These are phyloP conservation scores for Sciurus vulgaris DNA, from an alignment of 2,797 vertebrate genomes.

Conservation along the genomic window DNA sequence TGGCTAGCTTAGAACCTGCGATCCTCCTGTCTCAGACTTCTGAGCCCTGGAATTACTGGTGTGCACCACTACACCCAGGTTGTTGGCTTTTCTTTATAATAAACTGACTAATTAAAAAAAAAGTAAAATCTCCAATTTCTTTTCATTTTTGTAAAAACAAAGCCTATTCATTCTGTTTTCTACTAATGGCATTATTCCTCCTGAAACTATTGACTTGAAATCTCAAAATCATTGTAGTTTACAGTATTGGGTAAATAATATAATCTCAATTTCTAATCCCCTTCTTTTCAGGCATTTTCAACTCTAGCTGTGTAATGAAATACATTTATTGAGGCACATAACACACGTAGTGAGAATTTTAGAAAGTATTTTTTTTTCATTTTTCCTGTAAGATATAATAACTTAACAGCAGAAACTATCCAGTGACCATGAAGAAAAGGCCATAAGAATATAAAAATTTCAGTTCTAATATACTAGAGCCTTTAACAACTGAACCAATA, in stretches of 20 bases:
- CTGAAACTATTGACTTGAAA: not conserved
- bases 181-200: not conserved
- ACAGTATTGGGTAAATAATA: not conserved
- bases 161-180: not conserved
- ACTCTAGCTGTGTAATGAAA: not conserved
- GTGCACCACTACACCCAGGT: too few relatives aligned
- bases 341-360: not conserved
- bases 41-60: too few relatives aligned
- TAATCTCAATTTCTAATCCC: not conserved
- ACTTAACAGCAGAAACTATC: not conserved
- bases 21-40: too few relatives aligned
- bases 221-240: not conserved
- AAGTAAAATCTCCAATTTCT: too few relatives aligned
- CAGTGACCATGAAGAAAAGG: not conserved
- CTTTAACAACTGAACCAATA: not conserved
- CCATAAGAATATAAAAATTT: not conserved
- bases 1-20: too few relatives aligned
- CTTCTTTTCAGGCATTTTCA: not conserved
- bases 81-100: not conserved
- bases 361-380: not conserved
- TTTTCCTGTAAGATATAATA: not conserved
- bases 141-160: not conserved
- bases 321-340: not conserved
- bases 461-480: not conserved
- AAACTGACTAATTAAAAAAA: not conserved